phyloP scores from a whole-genome alignment of 2,797 vertebrate genomes.

The Ambastaia sidthimunki region DNA sequence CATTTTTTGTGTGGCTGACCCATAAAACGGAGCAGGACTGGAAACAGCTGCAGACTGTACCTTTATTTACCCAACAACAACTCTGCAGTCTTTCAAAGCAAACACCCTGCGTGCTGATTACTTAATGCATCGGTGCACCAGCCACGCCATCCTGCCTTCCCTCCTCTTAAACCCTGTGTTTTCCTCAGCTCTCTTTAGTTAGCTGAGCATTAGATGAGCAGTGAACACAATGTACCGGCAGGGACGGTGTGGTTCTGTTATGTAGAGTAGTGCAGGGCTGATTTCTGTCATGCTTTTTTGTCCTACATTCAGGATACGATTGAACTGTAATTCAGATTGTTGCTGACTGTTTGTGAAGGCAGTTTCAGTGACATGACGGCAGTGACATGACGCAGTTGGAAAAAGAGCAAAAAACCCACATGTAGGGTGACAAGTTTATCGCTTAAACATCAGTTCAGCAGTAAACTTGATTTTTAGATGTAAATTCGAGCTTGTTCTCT shows the following conservation, averaged over 20 bases:
- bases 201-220: constrained; percentile 5
- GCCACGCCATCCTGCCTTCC: constrained; percentile 14
- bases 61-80: constrained; percentile 41
- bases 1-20: constrained; percentile 26
- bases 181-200: constrained; percentile 3
- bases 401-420: no score
- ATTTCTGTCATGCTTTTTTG: constrained; percentile 14
- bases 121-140: constrained; percentile 34
- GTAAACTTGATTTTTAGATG: background rate
- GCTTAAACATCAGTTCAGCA: background rate
- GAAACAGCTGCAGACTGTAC: constrained; percentile 43
- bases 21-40: constrained; percentile 45
- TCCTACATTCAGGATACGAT: background rate
- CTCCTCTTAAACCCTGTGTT: constrained; percentile 25
- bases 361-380: no score
- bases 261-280: background rate
- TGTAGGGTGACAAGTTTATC: background rate
- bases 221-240: constrained; percentile 2
- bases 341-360: no score
- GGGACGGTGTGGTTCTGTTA: background rate
- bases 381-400: no score
- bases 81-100: constrained; percentile 9
- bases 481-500: background rate
- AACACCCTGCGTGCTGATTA: constrained; percentile 32
- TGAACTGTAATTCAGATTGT: background rate